These are phyloP conservation scores for Synanthedon myopaeformis DNA, from an alignment of 2,888 invertebrate species.

Conservation along the genomic window DNA sequence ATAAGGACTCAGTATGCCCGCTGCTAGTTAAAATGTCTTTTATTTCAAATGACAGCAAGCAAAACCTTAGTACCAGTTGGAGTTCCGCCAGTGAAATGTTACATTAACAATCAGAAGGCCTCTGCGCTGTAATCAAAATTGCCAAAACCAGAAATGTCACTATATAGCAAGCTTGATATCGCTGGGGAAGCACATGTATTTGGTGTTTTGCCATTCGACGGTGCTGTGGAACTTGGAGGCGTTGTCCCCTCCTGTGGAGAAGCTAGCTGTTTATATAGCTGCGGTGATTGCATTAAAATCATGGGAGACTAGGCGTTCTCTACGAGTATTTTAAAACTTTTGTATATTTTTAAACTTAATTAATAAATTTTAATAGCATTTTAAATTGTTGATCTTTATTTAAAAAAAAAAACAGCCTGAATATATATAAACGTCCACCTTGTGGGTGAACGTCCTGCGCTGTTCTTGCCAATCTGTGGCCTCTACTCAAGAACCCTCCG, in stretches of 20 bases:
- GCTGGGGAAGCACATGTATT: neutral
- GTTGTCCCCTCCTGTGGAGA: neutral
- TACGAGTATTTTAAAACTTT: no score
- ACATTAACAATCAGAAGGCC: neutral
- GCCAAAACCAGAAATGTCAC: neutral
- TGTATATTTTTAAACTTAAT: no score
- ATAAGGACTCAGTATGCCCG: no score
- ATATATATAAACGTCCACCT: no score
- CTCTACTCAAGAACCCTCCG: no score
- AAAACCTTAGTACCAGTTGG: neutral
- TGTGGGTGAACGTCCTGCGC: no score
- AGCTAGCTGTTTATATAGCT: neutral
- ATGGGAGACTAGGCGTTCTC: neutral
- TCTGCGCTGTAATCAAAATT: neutral
- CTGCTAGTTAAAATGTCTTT: no score
- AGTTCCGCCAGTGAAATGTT: neutral
- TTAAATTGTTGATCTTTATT: no score
- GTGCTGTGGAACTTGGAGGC: neutral
- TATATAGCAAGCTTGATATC: neutral
- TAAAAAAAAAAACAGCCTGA: no score
- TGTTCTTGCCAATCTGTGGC: no score
- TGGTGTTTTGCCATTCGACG: neutral
- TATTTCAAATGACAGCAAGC: neutral
- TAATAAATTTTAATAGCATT: no score
- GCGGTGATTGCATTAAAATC: neutral